These are phyloP conservation scores for Pithys albifrons DNA, from an alignment of 2,113 vertebrate genomes.

Conservation along the genomic window DNA sequence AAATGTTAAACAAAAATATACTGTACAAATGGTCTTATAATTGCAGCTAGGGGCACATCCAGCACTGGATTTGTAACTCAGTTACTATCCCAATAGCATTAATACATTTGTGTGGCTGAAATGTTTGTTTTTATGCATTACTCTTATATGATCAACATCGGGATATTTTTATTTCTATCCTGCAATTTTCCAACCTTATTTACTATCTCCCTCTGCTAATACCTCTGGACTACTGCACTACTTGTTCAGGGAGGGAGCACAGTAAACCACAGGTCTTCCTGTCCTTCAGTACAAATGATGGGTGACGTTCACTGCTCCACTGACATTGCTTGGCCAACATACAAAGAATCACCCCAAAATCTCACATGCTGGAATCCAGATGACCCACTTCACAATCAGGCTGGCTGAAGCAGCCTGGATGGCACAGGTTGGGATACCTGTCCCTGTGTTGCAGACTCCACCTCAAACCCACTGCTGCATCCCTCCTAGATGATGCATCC, in stretches of 20 bases:
- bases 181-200: background rate
- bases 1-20: slow-evolving; percentile 38
- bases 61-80: background rate
- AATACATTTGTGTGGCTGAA: background rate
- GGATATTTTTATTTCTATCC: background rate
- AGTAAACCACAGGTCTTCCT: background rate
- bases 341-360: background rate
- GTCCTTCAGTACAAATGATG: background rate
- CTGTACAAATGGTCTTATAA: slow-evolving; percentile 27
- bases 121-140: slow-evolving; percentile 7
- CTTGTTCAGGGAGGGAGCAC: background rate
- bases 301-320: background rate
- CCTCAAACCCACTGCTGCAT: background rate
- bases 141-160: background rate
- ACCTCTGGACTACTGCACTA: background rate
- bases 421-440: background rate
- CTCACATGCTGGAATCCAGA: background rate
- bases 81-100: background rate
- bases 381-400: background rate
- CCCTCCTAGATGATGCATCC: background rate
- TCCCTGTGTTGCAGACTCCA: background rate
- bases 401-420: background rate
- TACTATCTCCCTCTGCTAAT: background rate
- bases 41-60: slow-evolving; percentile 27
- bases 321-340: background rate